These are phyloP conservation scores for Micropoecilia bifurca DNA, from an alignment of 2,797 vertebrate genomes.

Conservation along the genomic window DNA sequence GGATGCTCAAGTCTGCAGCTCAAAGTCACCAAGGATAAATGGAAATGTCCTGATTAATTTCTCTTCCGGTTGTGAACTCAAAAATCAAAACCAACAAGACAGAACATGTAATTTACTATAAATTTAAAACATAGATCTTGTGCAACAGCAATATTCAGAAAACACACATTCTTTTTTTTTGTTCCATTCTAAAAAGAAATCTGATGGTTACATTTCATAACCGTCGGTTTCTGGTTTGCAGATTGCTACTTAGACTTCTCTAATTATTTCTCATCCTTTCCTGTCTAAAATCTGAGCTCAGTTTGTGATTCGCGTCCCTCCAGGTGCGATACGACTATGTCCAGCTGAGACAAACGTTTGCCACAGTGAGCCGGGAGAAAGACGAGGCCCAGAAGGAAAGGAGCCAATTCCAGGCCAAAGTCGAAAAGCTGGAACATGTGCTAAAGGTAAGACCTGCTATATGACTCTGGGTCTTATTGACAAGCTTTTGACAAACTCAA, in stretches of 20 bases:
- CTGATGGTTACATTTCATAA: neutral
- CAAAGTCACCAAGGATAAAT: slow-evolving; percentile 62
- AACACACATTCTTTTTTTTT: slow-evolving; percentile 6
- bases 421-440: slow-evolving; percentile 93
- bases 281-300: neutral
- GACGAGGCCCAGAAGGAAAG: slow-evolving; percentile 85
- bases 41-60: slow-evolving; percentile 71
- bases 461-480: neutral
- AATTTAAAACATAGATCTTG: slow-evolving; percentile 45
- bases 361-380: slow-evolving; percentile 83
- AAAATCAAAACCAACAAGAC: slow-evolving; percentile 44
- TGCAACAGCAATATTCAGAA: slow-evolving; percentile 33
- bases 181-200: neutral
- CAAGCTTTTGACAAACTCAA: neutral
- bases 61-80: slow-evolving; percentile 56
- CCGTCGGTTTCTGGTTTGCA: neutral
- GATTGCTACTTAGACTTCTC: neutral
- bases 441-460: slow-evolving; percentile 85
- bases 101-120: slow-evolving; percentile 40
- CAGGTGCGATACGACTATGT: slow-evolving; percentile 89
- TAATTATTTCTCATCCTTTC: slow-evolving; percentile 1
- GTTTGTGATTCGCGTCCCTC: slow-evolving; percentile 8
- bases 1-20: slow-evolving; percentile 62
- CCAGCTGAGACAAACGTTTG: slow-evolving; percentile 78
- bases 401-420: slow-evolving; percentile 87